Conservation (phyloP, 2,113 vertebrate genomes). For the Coryphaenoides rupestris region DNA sequence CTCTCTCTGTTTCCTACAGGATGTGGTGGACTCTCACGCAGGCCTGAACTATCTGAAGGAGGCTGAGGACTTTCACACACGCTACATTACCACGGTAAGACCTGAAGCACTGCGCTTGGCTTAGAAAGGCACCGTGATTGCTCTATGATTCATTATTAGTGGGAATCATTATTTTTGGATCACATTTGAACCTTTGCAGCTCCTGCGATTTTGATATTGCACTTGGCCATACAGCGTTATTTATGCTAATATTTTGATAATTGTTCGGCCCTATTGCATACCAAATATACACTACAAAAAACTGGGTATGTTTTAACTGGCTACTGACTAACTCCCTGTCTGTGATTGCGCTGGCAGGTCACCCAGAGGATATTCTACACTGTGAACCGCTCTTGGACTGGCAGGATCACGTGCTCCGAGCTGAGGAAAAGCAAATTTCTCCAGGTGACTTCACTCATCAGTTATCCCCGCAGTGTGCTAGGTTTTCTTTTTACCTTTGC, state of each 20-base stretch:
- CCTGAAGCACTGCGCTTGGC: too few relatives aligned
- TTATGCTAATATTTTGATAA: too few relatives aligned
- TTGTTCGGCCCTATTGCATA: too few relatives aligned
- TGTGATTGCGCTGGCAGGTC: conserved; percentile 74
- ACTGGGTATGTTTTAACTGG: not conserved
- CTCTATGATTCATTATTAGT: too few relatives aligned
- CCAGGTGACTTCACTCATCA: conserved; percentile 72
- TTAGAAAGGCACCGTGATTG: too few relatives aligned
- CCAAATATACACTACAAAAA: not conserved
- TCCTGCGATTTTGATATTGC: too few relatives aligned
- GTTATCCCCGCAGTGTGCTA: too few relatives aligned
- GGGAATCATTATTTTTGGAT: too few relatives aligned
- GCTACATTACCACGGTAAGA: conserved; percentile 96
- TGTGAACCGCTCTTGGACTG: conserved; percentile 93
- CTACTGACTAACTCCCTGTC: not conserved
- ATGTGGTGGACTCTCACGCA: conserved; percentile 91
- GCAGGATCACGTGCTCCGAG: conserved; percentile 85
- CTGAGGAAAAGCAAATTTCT: conserved; percentile 91
- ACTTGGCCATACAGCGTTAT: too few relatives aligned
- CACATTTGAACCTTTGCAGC: too few relatives aligned
- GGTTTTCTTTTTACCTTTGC: too few relatives aligned
- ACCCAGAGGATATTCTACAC: conserved; percentile 96
- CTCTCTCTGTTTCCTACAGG: conserved; percentile 72
- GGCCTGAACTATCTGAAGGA: conserved; percentile 91
- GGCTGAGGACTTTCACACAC: conserved; percentile 92